Conservation (phyloP, 2,797 vertebrate genomes). For the Takifugu rubripes region DNA sequence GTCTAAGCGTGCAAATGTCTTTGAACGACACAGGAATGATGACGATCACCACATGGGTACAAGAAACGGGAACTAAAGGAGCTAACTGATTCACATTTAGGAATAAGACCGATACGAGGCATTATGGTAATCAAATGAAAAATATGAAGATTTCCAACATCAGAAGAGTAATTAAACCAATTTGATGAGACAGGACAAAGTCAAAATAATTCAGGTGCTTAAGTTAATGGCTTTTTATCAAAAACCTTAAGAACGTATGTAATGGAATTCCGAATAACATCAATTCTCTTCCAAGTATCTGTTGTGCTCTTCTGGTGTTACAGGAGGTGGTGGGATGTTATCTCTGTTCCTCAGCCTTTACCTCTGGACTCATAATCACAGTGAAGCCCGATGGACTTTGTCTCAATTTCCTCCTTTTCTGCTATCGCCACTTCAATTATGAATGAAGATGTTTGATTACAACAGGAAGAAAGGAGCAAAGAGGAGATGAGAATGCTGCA, state of each 20-base stretch:
- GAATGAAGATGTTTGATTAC: slow-evolving; percentile 60
- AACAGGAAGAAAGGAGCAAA: slow-evolving; percentile 53
- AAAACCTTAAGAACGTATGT: slow-evolving; percentile 55
- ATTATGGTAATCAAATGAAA: slow-evolving; percentile 33
- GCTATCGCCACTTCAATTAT: slow-evolving; percentile 60
- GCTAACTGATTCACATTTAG: slow-evolving; percentile 2
- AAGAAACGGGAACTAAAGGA: too few species aligned
- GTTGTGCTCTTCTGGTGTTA: slow-evolving; percentile 29
- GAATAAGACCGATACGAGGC: slow-evolving; percentile 51
- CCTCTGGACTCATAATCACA: slow-evolving; percentile 23
- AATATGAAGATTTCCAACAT: slow-evolving; percentile 13
- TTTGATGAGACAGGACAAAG: slow-evolving; percentile 54
- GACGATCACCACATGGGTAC: too few species aligned
- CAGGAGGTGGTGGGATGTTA: slow-evolving; percentile 27
- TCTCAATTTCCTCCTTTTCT: slow-evolving; percentile 49
- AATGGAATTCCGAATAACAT: slow-evolving; percentile 35
- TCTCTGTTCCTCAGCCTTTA: slow-evolving; percentile 1
- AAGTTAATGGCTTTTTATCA: slow-evolving; percentile 56
- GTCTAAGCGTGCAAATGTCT: too few species aligned
- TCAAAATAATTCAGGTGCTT: slow-evolving; percentile 54
- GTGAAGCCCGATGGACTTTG: slow-evolving; percentile 31
- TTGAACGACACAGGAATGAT: background rate
- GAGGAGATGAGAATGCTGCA: slow-evolving; percentile 31
- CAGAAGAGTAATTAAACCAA: slow-evolving; percentile 57
- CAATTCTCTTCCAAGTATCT: slow-evolving; percentile 37